These are phyloP conservation scores for Paramormyrops kingsleyae DNA, from an alignment of 2,113 vertebrate species.

Conservation along the genomic window DNA sequence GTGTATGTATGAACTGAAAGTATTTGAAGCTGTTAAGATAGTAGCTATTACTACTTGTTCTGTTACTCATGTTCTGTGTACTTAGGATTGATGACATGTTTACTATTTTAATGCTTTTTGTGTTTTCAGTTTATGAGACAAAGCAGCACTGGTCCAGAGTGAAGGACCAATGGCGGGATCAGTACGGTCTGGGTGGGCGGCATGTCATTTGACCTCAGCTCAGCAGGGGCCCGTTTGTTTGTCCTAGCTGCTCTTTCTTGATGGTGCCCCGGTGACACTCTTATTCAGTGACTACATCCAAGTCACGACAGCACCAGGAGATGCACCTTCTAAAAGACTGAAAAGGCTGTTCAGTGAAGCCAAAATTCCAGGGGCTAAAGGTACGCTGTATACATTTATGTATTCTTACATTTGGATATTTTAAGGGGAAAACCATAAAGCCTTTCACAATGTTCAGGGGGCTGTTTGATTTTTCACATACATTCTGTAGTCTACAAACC, in stretches of 20 bases:
- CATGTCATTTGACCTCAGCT: constrained; percentile 58
- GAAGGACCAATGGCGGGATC: constrained; percentile 53
- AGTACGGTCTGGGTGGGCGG: constrained; percentile 37
- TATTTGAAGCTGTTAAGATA: neutral
- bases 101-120: neutral
- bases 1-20: neutral
- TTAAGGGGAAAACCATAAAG: neutral
- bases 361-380: constrained; percentile 71
- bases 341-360: constrained; percentile 46
- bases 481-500: neutral
- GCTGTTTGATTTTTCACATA: neutral
- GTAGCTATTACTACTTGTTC: neutral
- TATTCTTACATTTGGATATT: neutral
- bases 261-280: constrained; percentile 51
- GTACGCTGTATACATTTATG: constrained; percentile 30
- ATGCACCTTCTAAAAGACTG: constrained; percentile 45
- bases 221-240: constrained; percentile 65
- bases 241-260: constrained; percentile 54
- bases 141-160: constrained; percentile 37
- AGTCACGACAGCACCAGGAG: constrained; percentile 40
- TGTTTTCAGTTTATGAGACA: constrained; percentile 41
- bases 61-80: neutral
- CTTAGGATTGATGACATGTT: neutral
- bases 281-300: constrained; percentile 53
- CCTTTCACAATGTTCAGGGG: neutral